Evolutionary conservation across 1,140 invertebrate genomes (phyloP).

Genomic region (Trichonephila clavipes): DNA sequence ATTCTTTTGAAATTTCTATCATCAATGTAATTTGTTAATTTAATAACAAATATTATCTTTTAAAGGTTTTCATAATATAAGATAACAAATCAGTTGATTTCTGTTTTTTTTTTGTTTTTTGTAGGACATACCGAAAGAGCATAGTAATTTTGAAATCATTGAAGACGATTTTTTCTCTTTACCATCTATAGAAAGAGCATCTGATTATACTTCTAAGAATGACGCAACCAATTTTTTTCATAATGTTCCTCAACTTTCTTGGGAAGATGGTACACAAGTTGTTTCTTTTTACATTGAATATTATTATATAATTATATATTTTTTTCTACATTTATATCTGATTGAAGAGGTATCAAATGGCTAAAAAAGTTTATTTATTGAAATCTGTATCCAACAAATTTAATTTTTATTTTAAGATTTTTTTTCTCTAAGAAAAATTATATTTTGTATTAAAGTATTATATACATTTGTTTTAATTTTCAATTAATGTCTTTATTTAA

Average conservation of each 20-base stretch:
- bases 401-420: too few relatives aligned
- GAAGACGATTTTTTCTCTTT: conserved; percentile 43
- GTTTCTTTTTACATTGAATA: neutral
- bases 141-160: conserved; percentile 55
- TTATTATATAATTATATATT: neutral
- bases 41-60: neutral
- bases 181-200: conserved; percentile 28
- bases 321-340: too few relatives aligned
- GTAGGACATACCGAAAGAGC: neutral
- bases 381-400: too few relatives aligned
- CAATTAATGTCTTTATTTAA: too few relatives aligned
- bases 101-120: neutral
- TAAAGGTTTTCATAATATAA: neutral
- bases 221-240: neutral
- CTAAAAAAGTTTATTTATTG: too few relatives aligned
- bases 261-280: neutral
- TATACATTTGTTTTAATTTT: too few relatives aligned
- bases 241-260: conserved; percentile 15
- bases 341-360: too few relatives aligned
- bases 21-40: neutral
- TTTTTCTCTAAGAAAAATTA: too few relatives aligned
- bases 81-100: neutral
- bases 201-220: too few relatives aligned
- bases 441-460: too few relatives aligned
- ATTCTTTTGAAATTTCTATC: neutral